A percentile compares a stretch with the other conserved stretches of the same genome.
Evolutionary conservation across 2,888 invertebrate species (phyloP).

Genomic region (Atethmia centrago): DNA sequence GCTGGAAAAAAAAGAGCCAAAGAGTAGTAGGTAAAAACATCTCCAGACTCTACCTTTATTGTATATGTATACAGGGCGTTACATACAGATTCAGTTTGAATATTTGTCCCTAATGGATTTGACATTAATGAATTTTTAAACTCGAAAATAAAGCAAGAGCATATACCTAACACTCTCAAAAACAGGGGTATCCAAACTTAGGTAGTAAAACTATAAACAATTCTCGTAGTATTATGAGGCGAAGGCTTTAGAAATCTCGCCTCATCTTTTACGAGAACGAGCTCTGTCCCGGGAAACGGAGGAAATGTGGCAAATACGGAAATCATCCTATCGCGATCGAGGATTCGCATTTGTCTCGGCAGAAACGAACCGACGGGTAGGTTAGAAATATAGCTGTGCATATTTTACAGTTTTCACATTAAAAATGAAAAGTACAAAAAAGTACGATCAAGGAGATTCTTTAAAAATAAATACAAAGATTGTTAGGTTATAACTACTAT

Average conservation of each 20-base stretch:
- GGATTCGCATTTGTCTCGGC: conserved; percentile 57
- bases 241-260: conserved; percentile 43
- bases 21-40: neutral
- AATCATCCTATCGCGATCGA: conserved; percentile 64
- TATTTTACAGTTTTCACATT: conserved; percentile 20
- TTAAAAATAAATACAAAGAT: neutral
- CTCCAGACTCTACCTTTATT: neutral
- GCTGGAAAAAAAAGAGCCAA: neutral
- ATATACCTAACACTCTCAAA: conserved; percentile 4
- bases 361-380: conserved; percentile 42
- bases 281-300: conserved; percentile 51
- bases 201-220: conserved; percentile 48
- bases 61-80: neutral
- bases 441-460: neutral
- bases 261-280: conserved; percentile 50
- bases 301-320: conserved; percentile 67
- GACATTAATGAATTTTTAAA: conserved; percentile 10
- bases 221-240: conserved; percentile 28
- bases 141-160: conserved; percentile 6
- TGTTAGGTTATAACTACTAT: neutral
- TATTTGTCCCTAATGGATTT: conserved; percentile 12
- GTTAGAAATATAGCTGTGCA: conserved; percentile 14
- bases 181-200: conserved; percentile 26
- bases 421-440: neutral
- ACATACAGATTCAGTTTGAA: conserved; percentile 5